Evolutionary conservation across 92 coral and sea anemone genomes (phyloP).

Genomic region (Bergia sp.): DNA sequence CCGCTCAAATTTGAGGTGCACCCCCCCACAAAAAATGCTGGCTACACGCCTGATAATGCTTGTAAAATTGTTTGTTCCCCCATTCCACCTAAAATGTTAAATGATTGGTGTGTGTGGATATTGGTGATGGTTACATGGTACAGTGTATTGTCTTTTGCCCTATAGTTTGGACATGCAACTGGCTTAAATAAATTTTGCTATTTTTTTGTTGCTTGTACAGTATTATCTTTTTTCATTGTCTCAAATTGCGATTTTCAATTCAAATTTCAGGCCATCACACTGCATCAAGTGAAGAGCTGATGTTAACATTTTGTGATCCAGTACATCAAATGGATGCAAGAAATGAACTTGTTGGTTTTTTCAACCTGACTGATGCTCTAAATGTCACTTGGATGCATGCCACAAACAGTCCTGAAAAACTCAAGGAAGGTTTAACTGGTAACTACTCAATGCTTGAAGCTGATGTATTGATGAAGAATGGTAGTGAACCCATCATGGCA

Average conservation of each 20-base stretch:
- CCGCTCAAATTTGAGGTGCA: too few relatives aligned
- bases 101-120: too few relatives aligned
- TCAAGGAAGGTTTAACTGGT: conserved; percentile 63
- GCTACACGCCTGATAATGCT: too few relatives aligned
- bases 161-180: too few relatives aligned
- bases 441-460: conserved; percentile 87
- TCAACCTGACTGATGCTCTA: conserved; percentile 61
- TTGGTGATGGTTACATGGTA: too few relatives aligned
- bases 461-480: conserved; percentile 74
- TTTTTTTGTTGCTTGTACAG: too few relatives aligned
- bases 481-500: conserved; percentile 85
- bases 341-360: conserved; percentile 44
- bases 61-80: too few relatives aligned
- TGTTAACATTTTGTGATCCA: conserved; percentile 17
- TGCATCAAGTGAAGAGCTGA: not conserved
- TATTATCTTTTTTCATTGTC: not conserved
- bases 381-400: conserved; percentile 94
- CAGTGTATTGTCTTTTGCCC: too few relatives aligned
- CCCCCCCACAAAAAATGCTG: too few relatives aligned
- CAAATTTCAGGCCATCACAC: not conserved
- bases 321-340: conserved; percentile 22
- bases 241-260: not conserved
- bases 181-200: too few relatives aligned
- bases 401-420: conserved; percentile 71
- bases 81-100: too few relatives aligned